Conservation (phyloP, 2,797 vertebrate genomes). For the Epinephelus awoara region DNA sequence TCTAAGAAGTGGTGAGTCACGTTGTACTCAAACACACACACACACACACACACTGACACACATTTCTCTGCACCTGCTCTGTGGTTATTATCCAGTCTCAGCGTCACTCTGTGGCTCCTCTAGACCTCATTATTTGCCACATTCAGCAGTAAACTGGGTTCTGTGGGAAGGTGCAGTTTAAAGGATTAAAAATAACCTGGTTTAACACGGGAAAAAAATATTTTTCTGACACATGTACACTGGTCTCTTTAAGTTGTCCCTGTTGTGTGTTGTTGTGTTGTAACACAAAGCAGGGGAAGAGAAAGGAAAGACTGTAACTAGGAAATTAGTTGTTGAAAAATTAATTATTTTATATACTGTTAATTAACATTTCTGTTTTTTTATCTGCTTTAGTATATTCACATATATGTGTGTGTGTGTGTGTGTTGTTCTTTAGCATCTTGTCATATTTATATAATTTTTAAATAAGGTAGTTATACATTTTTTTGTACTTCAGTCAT, state of each 20-base stretch:
- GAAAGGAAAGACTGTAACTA: too few species aligned
- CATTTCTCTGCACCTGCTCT: constrained; percentile 14
- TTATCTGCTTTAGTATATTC: too few species aligned
- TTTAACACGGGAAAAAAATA: not conserved
- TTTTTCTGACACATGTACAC: not conserved
- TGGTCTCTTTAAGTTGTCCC: not conserved
- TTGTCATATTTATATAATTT: too few species aligned
- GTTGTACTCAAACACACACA: not conserved
- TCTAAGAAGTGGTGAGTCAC: constrained; percentile 96
- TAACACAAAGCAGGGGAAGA: too few species aligned
- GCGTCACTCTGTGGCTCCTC: constrained; percentile 7
- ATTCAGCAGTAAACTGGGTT: constrained; percentile 9
- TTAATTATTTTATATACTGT: too few species aligned
- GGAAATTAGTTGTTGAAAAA: too few species aligned
- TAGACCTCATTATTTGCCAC: not conserved
- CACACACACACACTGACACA: not conserved
- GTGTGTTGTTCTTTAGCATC: too few species aligned
- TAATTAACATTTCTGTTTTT: too few species aligned
- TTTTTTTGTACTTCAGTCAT: too few species aligned
- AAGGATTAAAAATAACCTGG: not conserved
- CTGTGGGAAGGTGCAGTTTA: not conserved
- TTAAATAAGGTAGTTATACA: too few species aligned
- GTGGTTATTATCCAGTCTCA: constrained; percentile 10
- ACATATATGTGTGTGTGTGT: too few species aligned
- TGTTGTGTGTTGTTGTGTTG: too few species aligned